phyloP scores from a whole-genome alignment of 2,888 invertebrate genomes.

The Zhuqinia jingwanae region DNA sequence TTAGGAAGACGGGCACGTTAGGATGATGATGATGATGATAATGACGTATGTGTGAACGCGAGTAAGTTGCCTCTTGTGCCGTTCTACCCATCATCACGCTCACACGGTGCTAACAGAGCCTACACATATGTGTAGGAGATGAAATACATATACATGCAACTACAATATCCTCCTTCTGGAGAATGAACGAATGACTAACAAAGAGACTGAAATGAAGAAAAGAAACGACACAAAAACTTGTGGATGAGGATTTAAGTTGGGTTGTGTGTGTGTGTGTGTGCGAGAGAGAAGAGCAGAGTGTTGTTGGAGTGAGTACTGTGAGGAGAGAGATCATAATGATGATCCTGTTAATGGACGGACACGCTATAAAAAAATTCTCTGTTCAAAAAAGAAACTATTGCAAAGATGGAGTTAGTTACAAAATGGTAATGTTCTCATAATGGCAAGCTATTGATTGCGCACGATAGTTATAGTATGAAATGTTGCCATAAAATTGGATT shows the following conservation, averaged over 20 bases:
- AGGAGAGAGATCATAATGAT: slow-evolving; percentile 10
- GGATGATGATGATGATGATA: slow-evolving; percentile 30
- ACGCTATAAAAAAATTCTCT: neutral
- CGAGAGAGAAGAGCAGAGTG: neutral
- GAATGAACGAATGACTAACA: no score
- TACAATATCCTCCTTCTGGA: no score
- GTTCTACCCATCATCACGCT: neutral
- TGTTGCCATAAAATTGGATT: no score
- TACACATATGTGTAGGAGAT: no score
- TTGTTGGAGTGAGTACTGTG: neutral
- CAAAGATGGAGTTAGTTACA: neutral
- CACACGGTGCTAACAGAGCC: no score
- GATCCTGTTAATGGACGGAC: slow-evolving; percentile 37
- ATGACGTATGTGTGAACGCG: slow-evolving; percentile 5
- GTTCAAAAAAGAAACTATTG: neutral
- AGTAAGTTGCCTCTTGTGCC: neutral
- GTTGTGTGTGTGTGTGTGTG: no score
- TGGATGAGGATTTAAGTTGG: no score
- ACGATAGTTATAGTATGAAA: slow-evolving; percentile 18
- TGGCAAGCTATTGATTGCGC: neutral
- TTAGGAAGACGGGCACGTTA: no score
- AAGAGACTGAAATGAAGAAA: no score
- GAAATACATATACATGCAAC: no score
- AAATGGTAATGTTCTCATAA: no score
- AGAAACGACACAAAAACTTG: no score